phyloP scores from a whole-genome alignment of 2,888 invertebrate species.

The Labia minor region DNA sequence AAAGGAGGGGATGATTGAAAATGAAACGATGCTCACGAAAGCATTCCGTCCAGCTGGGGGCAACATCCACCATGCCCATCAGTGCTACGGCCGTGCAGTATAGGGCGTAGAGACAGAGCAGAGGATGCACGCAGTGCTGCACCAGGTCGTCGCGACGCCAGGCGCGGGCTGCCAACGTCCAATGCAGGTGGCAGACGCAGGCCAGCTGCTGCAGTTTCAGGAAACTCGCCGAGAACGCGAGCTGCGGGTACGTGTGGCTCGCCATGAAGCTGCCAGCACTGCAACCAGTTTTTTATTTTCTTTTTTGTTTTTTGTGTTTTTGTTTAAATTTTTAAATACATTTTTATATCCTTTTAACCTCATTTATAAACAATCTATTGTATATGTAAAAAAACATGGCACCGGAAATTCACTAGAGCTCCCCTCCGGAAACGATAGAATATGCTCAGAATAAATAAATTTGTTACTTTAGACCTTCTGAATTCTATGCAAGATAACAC shows the following conservation, averaged over 20 bases:
- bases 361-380: background rate
- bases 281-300: slow-evolving; percentile 26
- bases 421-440: no score
- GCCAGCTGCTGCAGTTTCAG: slow-evolving; percentile 41
- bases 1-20: no score
- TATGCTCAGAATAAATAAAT: no score
- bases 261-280: slow-evolving; percentile 39
- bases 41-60: slow-evolving; percentile 40
- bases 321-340: no score
- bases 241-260: slow-evolving; percentile 36
- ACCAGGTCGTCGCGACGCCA: slow-evolving; percentile 37
- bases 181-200: slow-evolving; percentile 41
- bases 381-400: background rate
- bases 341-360: no score
- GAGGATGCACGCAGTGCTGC: slow-evolving; percentile 37
- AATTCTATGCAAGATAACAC: no score
- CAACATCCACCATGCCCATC: slow-evolving; percentile 39
- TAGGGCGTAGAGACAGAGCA: slow-evolving; percentile 36
- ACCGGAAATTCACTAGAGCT: no score
- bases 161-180: slow-evolving; percentile 40
- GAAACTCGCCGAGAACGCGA: slow-evolving; percentile 40
- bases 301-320: no score
- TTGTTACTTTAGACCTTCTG: no score
- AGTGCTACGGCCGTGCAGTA: slow-evolving; percentile 39
- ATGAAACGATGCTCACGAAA: slow-evolving; percentile 37